Percentiles rank a stretch among this genome's conserved stretches.
These are phyloP conservation scores for Julus scandinavius DNA, from an alignment of 2,888 invertebrate species.

Conservation along the genomic window DNA sequence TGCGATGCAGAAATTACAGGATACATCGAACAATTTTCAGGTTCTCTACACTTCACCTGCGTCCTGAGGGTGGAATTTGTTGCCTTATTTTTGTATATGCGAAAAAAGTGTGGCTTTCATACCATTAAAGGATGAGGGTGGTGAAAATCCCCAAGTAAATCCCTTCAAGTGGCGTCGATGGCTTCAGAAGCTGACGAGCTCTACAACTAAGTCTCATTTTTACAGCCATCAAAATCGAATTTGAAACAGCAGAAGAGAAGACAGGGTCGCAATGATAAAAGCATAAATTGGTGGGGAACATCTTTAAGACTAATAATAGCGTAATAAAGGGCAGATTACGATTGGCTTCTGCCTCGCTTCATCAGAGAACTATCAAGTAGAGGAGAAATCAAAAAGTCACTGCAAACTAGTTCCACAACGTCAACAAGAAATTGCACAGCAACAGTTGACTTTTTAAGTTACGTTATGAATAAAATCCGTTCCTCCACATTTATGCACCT, in stretches of 20 bases:
- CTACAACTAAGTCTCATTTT: not conserved
- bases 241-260: constrained; percentile 18
- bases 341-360: constrained; percentile 18
- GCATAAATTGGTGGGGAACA: constrained; percentile 18
- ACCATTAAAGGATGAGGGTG: not conserved
- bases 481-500: too few relatives aligned
- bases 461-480: too few relatives aligned
- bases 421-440: too few relatives aligned
- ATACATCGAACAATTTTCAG: not conserved
- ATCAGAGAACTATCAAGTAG: not conserved
- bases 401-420: too few relatives aligned
- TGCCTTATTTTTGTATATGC: not conserved
- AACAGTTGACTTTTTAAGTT: too few relatives aligned
- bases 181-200: constrained; percentile 10
- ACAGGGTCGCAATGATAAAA: not conserved
- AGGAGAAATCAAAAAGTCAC: not conserved
- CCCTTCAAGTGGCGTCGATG: not conserved
- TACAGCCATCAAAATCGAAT: constrained; percentile 11
- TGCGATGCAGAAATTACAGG: too few relatives aligned
- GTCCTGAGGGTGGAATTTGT: not conserved
- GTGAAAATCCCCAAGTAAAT: not conserved
- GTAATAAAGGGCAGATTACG: constrained; percentile 10
- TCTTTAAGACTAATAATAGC: constrained; percentile 18
- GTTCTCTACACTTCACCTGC: not conserved
- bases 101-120: not conserved